Evolutionary conservation across 2,113 vertebrate genomes (phyloP), one percentile per base, ranked within the genome.

Genomic region (Scomber japonicus): DNA sequence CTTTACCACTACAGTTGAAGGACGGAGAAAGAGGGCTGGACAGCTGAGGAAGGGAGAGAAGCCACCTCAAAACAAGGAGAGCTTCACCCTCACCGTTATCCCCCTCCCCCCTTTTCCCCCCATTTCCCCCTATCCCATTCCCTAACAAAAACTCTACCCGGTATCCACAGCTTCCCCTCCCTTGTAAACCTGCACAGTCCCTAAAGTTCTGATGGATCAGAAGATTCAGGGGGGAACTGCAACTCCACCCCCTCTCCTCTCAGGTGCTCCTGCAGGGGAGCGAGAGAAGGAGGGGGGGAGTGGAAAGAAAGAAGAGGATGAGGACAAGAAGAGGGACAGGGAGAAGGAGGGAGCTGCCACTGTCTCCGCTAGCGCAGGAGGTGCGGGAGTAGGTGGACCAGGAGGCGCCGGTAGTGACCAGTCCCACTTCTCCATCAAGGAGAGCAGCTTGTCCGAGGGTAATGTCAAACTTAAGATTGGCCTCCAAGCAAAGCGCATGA

Each of bases 401-500:
- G 93, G 82, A 51, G 87, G 75, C 21, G 73, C 84, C 2, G 35
- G 77, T 0, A 78, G 82, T 1, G 93, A 95, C 76, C 94, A 92
- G 74, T 97, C 97, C 4, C 96, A 98, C 45, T 99, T 99, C 89
- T 99, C 97, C 0, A 96, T 99, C 90, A 99, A 97, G 71, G 97
- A 99, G 85, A 98, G 97, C 21, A 98, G 96, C 90, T 97, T 98
- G 75, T 95, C 97, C 0, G 98, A 99, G 90, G 98, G 98, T 30
- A 98, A 97, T 72, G 94, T 99, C 71, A 98, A 98, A 83, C 92
- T 99, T 64, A 99, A 99, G 95, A 99, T 99, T 50, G 97, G 97
- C 64, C 96, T 99, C 17, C 97, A 99, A 89, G 96, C 97, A 2
- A 99, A 99, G 80, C 94, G 98, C 85, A 99, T 96, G 44, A 99